These are phyloP conservation scores for Enteromius viviparus DNA, from an alignment of 2,797 vertebrate genomes.

Conservation along the genomic window DNA sequence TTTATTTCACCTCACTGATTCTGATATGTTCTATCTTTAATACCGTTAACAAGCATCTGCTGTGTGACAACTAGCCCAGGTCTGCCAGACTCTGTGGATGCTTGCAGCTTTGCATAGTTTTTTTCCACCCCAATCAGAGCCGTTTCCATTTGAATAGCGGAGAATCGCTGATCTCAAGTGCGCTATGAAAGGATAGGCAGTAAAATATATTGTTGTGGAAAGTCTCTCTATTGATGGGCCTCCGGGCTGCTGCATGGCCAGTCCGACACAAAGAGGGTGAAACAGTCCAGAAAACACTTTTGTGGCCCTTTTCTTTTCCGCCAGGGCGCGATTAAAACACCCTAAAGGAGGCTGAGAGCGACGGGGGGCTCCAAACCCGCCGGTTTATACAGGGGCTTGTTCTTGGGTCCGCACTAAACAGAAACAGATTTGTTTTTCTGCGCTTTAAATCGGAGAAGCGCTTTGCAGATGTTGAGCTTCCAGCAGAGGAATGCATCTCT, in stretches of 20 bases:
- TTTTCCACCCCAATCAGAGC: constrained; percentile 53
- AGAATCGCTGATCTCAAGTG: constrained; percentile 78
- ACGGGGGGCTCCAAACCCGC: constrained; percentile 45
- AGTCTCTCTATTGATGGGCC: constrained; percentile 73
- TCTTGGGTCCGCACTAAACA: constrained; percentile 54
- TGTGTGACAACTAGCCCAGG: neutral
- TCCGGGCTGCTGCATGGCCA: constrained; percentile 76
- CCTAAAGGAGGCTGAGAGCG: constrained; percentile 59
- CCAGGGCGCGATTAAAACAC: constrained; percentile 74
- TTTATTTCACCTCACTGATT: neutral
- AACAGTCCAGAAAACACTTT: constrained; percentile 86
- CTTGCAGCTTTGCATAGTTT: neutral
- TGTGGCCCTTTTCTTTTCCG: constrained; percentile 74
- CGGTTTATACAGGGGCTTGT: constrained; percentile 58
- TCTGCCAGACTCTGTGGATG: neutral
- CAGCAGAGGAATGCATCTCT: constrained; percentile 67
- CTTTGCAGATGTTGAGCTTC: constrained; percentile 72
- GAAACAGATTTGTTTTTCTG: constrained; percentile 68
- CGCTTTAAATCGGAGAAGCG: constrained; percentile 60
- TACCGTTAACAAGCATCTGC: neutral
- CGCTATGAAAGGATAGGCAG: constrained; percentile 75
- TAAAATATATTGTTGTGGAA: constrained; percentile 82
- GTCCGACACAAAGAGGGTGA: constrained; percentile 81
- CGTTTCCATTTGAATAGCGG: constrained; percentile 79
- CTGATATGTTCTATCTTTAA: neutral